Evolutionary conservation across 2,113 vertebrate species (phyloP).

Genomic region (Regulus satrapa): DNA sequence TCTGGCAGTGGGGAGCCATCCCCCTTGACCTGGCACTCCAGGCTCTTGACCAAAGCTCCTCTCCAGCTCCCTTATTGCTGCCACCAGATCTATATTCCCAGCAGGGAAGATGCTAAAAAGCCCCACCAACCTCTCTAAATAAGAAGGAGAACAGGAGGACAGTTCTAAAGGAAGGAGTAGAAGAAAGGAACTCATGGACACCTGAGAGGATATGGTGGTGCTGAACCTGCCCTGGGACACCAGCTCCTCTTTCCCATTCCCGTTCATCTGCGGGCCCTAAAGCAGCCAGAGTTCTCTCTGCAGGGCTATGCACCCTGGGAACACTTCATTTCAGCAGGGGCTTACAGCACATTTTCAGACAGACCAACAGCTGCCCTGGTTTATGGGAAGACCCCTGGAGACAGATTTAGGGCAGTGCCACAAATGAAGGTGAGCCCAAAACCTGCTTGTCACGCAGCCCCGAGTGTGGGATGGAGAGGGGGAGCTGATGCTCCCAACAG

Average conservation of each 20-base stretch:
- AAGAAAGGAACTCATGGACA: not conserved
- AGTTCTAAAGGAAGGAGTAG: not conserved
- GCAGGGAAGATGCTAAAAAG: not conserved
- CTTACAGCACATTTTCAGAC: not conserved
- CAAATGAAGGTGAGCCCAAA: accelerated
- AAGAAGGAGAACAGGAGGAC: not conserved
- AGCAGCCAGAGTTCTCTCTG: not conserved
- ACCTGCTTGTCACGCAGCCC: accelerated
- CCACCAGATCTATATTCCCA: not conserved
- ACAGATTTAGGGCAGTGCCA: accelerated
- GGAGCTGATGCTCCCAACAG: not conserved
- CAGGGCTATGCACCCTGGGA: accelerated
- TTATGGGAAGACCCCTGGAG: not conserved
- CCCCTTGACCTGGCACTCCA: not conserved
- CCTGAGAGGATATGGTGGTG: not conserved
- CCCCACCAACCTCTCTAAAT: not conserved
- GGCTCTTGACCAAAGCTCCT: not conserved
- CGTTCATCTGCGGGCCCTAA: accelerated
- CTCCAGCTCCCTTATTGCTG: not conserved
- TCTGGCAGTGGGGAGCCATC: not conserved
- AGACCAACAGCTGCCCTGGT: not conserved
- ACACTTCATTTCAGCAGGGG: not conserved
- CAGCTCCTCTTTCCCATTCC: not conserved
- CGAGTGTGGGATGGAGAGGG: not conserved
- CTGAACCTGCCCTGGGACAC: accelerated